Evolutionary conservation across 2,113 vertebrate species (phyloP).

Genomic region (Poicephalus meyeri): DNA sequence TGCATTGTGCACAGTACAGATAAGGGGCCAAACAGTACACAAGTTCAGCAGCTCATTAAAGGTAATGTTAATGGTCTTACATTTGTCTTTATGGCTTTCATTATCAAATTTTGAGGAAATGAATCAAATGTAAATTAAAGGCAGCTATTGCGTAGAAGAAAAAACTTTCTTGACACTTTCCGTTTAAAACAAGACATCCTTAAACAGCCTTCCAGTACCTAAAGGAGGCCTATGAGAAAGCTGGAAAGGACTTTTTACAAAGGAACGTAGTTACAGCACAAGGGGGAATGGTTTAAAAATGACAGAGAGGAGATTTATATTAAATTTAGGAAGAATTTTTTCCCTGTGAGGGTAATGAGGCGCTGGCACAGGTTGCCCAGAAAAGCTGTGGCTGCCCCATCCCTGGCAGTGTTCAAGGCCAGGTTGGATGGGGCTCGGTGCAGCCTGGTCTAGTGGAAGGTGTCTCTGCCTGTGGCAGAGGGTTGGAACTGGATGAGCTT

Average conservation of each 20-base stretch:
- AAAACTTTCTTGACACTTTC: neutral
- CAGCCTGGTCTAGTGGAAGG: neutral
- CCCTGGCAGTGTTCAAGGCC: neutral
- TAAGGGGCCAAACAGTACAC: conserved; percentile 88
- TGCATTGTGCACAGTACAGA: conserved; percentile 94
- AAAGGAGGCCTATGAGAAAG: neutral
- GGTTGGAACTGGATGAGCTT: neutral
- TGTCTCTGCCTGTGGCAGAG: neutral
- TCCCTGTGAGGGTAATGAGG: neutral
- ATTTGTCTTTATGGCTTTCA: neutral
- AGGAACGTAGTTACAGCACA: neutral
- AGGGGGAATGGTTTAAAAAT: neutral
- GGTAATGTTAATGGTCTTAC: conserved; percentile 67
- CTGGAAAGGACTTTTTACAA: neutral
- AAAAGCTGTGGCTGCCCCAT: neutral
- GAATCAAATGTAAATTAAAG: neutral
- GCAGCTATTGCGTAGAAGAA: neutral
- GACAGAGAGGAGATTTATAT: neutral
- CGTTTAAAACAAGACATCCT: neutral
- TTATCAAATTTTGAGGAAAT: neutral
- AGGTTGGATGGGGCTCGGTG: accelerated
- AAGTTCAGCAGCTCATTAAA: conserved; percentile 89
- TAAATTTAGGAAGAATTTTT: neutral
- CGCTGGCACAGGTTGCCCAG: neutral
- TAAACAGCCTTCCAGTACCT: neutral